Evolutionary conservation across 2,888 invertebrate species (phyloP), one percentile per base, ranked within the genome.

Genomic region (Drosophila subquinaria): DNA sequence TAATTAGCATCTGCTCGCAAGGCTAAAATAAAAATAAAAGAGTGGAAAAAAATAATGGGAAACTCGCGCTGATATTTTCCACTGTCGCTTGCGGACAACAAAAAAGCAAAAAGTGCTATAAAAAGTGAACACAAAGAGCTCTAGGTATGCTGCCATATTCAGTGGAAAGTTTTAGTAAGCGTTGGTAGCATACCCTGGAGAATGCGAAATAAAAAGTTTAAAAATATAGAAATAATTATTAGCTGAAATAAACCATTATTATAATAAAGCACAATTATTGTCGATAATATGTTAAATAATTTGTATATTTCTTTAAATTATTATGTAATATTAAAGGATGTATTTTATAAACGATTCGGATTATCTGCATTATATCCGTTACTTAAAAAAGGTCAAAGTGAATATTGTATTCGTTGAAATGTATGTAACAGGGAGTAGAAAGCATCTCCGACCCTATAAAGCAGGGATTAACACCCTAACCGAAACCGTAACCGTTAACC

Each of bases 1-100:
- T 43, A 74, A 71, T 76, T 74, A 68, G 42, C 51, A 60, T 42
- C 27, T 57, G 40, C n/a, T 33, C 5, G 42, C 15, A 8, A 47
- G 6, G 17, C 10, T 9, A 4, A 50, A 59, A 23, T n/a, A 55
- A 43, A 17, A 47, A n/a, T 4, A 13, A 5, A 27, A 15, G 36
- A 15, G 9, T 20, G n/a, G n/a, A 36, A 17, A 38, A 17, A 17
- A 13, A 10, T 30, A 36, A 36, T 27, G 53, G 4, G 20, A 53
- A 65, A 56, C n/a, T 38, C n/a, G 6, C 15, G 13, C 17, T 60
- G 15, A 35, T 42, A 56, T 51, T 71, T 72, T 45, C 47, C 17
- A 48, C 17, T 52, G 52, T 43, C 10, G n/a, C 35, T 52, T 47
- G 10, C 17, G 38, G 8, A 13, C 23, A 35, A n/a, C 59, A 33